Base-by-base conservation (phyloP, 2,888 invertebrate genomes). In the Endomychus coccineus region DNA sequence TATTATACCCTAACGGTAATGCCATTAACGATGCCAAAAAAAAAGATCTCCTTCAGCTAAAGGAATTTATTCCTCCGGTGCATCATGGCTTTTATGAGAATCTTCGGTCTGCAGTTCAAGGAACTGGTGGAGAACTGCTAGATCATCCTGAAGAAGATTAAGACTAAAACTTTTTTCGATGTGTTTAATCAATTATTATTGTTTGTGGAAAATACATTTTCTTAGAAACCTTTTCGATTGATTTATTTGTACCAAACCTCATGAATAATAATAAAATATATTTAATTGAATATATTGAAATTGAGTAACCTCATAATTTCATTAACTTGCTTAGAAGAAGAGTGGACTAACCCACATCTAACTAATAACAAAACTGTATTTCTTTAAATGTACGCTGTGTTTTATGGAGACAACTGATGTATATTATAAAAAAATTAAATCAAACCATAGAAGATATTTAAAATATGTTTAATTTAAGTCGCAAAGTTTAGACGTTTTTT, bases 21-120 rank as follows among this genome's bases (percentile, higher is more conserved):
- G 21, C 19, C 14, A 38, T 38, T 25, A 32, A 32, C 16, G 38
- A 37, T 15, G 32, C 24, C 9, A 37, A 37, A 21, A 32, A 37
- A 24, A 37, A 37, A 32, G 37, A 37, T 19, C 32, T 37, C 10
- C 36, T 36, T 16, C 19, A 16, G 21, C 15, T 36, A 36, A 19
- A 31, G 21, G 29, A 32, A 21, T 30, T 30, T 30, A 36, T 36
- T 36, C 36, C 36, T 14, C 36, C 36, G 12, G 15, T 30, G 9
- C 13, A 33, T 15, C 36, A 36, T 32, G 30, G 31, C 12, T 36
- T 36, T 36, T 36, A 36, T 21, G n/a, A 30, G 33, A 37, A 34
- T 27, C 15, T 36, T 14, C 10, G 27, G 28, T 34, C 34, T 16
- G 27, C 34, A 11, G 10, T 16, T 11, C 34, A 34, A 14, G 34